Conservation (phyloP, 2,113 vertebrate species). For the Meleagris gallopavo region DNA sequence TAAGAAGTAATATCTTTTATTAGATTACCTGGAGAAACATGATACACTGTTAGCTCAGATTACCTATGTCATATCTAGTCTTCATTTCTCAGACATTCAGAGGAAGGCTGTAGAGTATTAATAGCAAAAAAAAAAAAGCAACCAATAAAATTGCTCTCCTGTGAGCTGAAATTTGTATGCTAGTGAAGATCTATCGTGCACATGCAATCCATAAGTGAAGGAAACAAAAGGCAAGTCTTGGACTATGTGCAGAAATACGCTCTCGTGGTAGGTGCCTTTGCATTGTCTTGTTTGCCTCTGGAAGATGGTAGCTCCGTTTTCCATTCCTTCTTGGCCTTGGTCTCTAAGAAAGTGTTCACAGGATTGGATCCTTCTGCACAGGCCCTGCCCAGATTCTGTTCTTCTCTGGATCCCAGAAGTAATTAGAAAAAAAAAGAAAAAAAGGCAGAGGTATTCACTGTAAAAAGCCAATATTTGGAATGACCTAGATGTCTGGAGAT, state of each 20-base stretch:
- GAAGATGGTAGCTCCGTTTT: not conserved
- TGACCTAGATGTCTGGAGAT: not conserved
- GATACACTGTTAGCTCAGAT: not conserved
- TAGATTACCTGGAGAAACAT: not conserved
- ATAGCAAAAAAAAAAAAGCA: not conserved
- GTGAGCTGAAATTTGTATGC: not conserved
- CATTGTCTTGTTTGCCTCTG: not conserved
- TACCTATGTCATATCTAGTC: not conserved
- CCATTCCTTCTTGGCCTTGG: not conserved
- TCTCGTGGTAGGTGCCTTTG: fast-evolving
- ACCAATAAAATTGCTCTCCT: not conserved
- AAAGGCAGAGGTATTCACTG: not conserved
- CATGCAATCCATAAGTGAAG: not conserved
- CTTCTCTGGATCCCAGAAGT: not conserved
- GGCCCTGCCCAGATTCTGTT: not conserved
- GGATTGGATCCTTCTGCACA: not conserved
- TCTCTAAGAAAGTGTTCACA: not conserved
- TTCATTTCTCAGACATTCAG: not conserved
- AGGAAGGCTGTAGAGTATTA: not conserved
- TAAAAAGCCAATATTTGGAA: not conserved
- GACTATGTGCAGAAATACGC: not conserved
- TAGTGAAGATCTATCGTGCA: not conserved
- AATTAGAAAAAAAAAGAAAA: not conserved
- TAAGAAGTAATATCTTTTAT: not conserved
- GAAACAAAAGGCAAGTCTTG: not conserved